Conservation (phyloP, 2,797 vertebrate species). For the Sebastes itinus region DNA sequence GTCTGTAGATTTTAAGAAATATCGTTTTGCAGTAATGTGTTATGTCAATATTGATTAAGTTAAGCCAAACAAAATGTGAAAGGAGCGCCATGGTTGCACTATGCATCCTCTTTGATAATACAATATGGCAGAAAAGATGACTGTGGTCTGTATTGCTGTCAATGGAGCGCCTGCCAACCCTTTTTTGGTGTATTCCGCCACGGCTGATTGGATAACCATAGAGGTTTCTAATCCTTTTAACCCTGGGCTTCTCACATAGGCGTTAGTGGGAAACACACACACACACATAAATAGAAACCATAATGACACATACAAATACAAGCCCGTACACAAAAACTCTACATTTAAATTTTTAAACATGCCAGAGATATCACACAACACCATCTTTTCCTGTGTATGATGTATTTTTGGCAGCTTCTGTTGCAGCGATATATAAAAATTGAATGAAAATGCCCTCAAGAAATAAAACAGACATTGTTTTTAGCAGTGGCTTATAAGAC, state of each 20-base stretch:
- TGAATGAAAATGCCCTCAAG: constrained; percentile 40
- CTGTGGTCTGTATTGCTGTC: constrained; percentile 1
- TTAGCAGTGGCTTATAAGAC: constrained; percentile 8
- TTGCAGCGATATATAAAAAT: constrained; percentile 4
- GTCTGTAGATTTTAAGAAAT: neutral
- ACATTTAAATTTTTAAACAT: neutral
- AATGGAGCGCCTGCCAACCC: constrained; percentile 48
- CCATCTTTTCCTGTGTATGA: neutral
- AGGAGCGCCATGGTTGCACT: neutral
- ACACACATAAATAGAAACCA: neutral
- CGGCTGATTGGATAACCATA: constrained; percentile 65
- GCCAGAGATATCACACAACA: neutral
- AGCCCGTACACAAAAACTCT: neutral
- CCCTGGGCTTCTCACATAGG: constrained; percentile 19
- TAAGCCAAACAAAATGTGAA: neutral
- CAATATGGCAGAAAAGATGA: constrained; percentile 8
- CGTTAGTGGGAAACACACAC: neutral
- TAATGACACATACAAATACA: neutral
- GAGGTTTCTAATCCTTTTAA: constrained; percentile 68
- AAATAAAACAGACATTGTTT: constrained; percentile 37
- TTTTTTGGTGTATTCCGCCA: constrained; percentile 56
- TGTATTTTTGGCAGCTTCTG: constrained; percentile 34
- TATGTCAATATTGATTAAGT: constrained; percentile 1
- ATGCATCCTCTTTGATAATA: neutral
- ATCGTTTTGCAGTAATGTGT: neutral